phyloP scores from a whole-genome alignment of 2,888 invertebrate genomes.

The Drosophila ezoana region DNA sequence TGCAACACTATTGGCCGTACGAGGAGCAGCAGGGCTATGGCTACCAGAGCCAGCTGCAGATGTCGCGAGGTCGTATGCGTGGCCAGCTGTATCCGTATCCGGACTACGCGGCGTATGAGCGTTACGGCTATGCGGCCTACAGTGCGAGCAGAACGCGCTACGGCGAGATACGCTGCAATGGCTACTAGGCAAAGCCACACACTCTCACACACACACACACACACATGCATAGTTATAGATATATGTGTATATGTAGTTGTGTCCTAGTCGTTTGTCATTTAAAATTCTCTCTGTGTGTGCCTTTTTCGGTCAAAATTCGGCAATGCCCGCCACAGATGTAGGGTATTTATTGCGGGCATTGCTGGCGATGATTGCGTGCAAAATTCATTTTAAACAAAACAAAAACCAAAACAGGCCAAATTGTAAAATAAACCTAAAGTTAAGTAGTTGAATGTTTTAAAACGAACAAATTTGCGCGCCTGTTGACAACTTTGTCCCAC shows the following conservation, averaged over 20 bases:
- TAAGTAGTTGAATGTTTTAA: slow-evolving; percentile 77
- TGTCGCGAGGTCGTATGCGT: slow-evolving; percentile 57
- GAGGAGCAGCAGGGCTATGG: slow-evolving; percentile 48
- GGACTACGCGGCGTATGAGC: slow-evolving; percentile 71
- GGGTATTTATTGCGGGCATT: slow-evolving; percentile 52
- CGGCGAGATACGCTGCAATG: slow-evolving; percentile 78
- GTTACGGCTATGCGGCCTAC: slow-evolving; percentile 63
- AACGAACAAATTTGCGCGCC: neutral
- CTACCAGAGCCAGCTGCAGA: slow-evolving; percentile 30
- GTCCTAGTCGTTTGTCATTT: slow-evolving; percentile 71
- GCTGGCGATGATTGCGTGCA: slow-evolving; percentile 67
- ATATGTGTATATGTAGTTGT: slow-evolving; percentile 40
- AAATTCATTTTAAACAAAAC: slow-evolving; percentile 54
- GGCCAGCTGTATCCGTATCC: slow-evolving; percentile 49
- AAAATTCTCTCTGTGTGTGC: slow-evolving; percentile 80
- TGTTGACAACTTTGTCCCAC: slow-evolving; percentile 62
- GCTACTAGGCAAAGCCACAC: slow-evolving; percentile 54
- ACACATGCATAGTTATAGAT: neutral
- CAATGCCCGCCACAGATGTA: slow-evolving; percentile 50
- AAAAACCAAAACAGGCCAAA: slow-evolving; percentile 62
- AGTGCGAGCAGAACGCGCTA: slow-evolving; percentile 62
- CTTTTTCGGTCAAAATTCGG: slow-evolving; percentile 81
- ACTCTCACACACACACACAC: neutral
- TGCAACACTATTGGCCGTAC: slow-evolving; percentile 53
- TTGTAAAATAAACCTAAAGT: slow-evolving; percentile 45